Percentiles rank a stretch among this genome's conserved stretches.
Evolutionary conservation across 2,113 vertebrate genomes (phyloP).

Genomic region (Pelmatolapia mariae): DNA sequence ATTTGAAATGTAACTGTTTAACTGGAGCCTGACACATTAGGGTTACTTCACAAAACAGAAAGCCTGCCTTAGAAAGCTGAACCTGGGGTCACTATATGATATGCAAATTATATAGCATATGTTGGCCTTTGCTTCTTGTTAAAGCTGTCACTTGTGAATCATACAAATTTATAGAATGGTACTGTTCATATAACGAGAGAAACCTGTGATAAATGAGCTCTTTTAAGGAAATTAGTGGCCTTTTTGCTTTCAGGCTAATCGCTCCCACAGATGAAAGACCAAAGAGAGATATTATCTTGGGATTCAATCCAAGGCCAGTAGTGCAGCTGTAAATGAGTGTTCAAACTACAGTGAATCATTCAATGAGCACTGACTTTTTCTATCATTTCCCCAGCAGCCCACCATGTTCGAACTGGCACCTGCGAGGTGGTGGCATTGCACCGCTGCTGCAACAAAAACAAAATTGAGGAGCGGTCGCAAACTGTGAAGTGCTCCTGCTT

Average conservation of each 20-base stretch:
- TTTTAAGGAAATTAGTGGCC: background rate
- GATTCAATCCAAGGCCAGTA: background rate
- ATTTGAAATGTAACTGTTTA: background rate
- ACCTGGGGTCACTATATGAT: background rate
- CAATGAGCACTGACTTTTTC: background rate
- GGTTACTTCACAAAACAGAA: background rate
- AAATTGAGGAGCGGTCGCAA: conserved; percentile 97
- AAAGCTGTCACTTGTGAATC: background rate
- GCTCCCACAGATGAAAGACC: background rate
- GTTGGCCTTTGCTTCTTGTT: background rate
- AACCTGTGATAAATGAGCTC: background rate
- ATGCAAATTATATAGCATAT: background rate
- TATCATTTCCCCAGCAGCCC: conserved; percentile 69
- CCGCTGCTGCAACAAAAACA: conserved; percentile 99
- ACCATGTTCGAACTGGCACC: conserved; percentile 91
- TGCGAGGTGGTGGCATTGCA: conserved; percentile 97
- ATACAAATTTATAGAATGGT: background rate
- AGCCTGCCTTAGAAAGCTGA: background rate
- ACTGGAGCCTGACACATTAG: background rate
- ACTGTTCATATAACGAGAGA: background rate
- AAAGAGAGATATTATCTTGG: background rate
- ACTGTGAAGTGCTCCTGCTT: conserved; percentile 99
- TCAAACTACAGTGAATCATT: background rate
- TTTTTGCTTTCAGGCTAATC: background rate
- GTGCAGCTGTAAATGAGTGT: background rate